Evolutionary conservation across 92 coral and sea anemone species (phyloP).

Genomic region (Pocillopora grandis): DNA sequence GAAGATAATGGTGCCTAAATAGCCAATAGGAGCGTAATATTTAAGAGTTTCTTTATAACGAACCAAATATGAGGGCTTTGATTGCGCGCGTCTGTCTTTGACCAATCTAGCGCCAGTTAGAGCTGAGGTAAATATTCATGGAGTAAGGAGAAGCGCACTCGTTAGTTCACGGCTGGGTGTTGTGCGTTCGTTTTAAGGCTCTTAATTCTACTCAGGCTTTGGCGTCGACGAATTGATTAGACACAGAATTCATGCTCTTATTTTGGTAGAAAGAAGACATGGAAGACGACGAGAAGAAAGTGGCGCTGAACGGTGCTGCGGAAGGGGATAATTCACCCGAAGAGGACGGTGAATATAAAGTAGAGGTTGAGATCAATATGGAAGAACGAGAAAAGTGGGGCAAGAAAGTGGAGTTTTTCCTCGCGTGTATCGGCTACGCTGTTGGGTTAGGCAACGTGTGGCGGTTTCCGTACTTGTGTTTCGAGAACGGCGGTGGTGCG

Average conservation of each 20-base stretch:
- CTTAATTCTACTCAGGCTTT: neutral
- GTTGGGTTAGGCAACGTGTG: slow-evolving; percentile 98
- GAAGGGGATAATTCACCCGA: slow-evolving; percentile 50
- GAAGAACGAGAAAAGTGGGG: slow-evolving; percentile 97
- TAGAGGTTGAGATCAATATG: slow-evolving; percentile 63
- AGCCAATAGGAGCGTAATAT: slow-evolving; percentile 40
- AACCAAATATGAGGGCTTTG: slow-evolving; percentile 23
- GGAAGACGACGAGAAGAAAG: slow-evolving; percentile 67
- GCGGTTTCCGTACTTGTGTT: slow-evolving; percentile 96
- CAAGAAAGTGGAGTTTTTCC: slow-evolving; percentile 92
- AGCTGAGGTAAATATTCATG: slow-evolving; percentile 38
- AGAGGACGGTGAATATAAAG: slow-evolving; percentile 48
- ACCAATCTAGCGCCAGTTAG: slow-evolving; percentile 30
- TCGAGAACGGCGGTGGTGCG: slow-evolving; percentile 98
- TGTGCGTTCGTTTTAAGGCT: slow-evolving; percentile 23
- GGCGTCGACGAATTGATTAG: slow-evolving; percentile 3
- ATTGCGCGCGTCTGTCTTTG: slow-evolving; percentile 23
- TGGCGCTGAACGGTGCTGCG: slow-evolving; percentile 65
- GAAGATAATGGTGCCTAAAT: slow-evolving; percentile 19
- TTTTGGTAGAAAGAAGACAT: slow-evolving; percentile 24
- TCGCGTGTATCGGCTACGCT: slow-evolving; percentile 95
- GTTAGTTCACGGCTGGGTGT: slow-evolving; percentile 48
- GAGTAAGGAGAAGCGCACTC: slow-evolving; percentile 16
- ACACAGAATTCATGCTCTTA: slow-evolving; percentile 36
- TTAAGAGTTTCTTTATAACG: slow-evolving; percentile 28